These are phyloP conservation scores for Aspidiotus rigidus DNA, from an alignment of 2,888 invertebrate genomes.

Conservation along the genomic window DNA sequence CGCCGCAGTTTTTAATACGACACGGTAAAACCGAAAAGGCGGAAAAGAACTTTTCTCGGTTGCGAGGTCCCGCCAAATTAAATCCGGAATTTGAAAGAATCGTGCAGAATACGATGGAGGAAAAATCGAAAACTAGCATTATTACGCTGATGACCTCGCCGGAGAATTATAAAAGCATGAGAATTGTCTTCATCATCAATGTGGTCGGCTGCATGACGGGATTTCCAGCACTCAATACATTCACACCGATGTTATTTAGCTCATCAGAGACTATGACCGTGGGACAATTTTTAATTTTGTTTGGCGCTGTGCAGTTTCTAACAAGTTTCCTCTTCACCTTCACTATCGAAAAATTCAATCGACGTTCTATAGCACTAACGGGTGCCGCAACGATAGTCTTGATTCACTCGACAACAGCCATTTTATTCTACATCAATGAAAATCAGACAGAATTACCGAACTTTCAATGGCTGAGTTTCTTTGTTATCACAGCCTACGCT, in stretches of 20 bases:
- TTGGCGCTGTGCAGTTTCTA: conserved; percentile 5
- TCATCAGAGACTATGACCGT: too few species aligned
- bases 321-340: not conserved
- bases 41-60: not conserved
- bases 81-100: conserved; percentile 6
- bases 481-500: not conserved
- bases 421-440: too few species aligned
- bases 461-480: too few species aligned
- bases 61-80: not conserved
- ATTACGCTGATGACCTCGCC: not conserved
- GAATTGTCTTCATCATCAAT: not conserved
- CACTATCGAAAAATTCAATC: not conserved
- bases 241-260: not conserved
- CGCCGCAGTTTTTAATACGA: conserved; percentile 36
- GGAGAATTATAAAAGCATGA: not conserved
- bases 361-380: conserved; percentile 6
- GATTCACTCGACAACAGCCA: too few species aligned
- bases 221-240: not conserved
- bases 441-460: too few species aligned
- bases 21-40: conserved; percentile 4
- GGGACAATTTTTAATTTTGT: not conserved
- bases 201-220: not conserved
- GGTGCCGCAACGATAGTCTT: not conserved
- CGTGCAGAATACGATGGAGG: not conserved
- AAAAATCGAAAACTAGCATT: not conserved